Conservation (phyloP, 2,888 invertebrate species). For the Calliphora vomitoria region DNA sequence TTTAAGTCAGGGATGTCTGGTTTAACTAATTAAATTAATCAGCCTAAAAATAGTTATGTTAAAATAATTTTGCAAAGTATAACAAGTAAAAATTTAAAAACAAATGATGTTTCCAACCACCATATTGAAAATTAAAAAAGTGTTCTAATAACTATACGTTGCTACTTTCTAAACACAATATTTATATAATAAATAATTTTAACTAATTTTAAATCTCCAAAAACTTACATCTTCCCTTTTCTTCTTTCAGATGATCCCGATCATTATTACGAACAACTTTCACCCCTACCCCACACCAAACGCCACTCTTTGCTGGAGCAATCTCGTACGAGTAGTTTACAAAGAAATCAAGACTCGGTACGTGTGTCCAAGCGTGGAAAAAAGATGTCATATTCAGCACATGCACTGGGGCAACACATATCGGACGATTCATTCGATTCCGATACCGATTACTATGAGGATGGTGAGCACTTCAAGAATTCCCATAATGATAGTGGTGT, state of each 20-base stretch:
- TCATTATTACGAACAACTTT: constrained; percentile 89
- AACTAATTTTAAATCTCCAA: too few species aligned
- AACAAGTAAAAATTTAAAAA: too few species aligned
- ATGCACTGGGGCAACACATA: constrained; percentile 80
- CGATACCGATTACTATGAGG: constrained; percentile 86
- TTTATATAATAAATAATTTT: too few species aligned
- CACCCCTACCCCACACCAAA: constrained; percentile 80
- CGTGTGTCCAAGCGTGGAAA: constrained; percentile 77
- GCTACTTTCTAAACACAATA: too few species aligned
- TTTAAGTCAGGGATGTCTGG: too few species aligned
- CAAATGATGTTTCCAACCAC: too few species aligned
- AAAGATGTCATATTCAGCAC: constrained; percentile 79
- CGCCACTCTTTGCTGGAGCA: constrained; percentile 78
- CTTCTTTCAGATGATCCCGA: constrained; percentile 88
- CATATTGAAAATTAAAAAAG: too few species aligned
- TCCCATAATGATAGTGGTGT: constrained; percentile 85
- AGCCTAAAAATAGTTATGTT: too few species aligned
- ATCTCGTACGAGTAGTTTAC: constrained; percentile 76
- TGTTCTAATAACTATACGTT: too few species aligned
- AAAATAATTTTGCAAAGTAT: too few species aligned
- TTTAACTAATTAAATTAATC: too few species aligned
- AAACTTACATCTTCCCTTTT: background rate
- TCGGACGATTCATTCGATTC: constrained; percentile 88
- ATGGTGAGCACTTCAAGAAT: constrained; percentile 83
- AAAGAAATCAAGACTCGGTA: constrained; percentile 75